These are phyloP conservation scores for Metopolophium dirhodum DNA, from an alignment of 1,140 invertebrate genomes.

Conservation along the genomic window DNA sequence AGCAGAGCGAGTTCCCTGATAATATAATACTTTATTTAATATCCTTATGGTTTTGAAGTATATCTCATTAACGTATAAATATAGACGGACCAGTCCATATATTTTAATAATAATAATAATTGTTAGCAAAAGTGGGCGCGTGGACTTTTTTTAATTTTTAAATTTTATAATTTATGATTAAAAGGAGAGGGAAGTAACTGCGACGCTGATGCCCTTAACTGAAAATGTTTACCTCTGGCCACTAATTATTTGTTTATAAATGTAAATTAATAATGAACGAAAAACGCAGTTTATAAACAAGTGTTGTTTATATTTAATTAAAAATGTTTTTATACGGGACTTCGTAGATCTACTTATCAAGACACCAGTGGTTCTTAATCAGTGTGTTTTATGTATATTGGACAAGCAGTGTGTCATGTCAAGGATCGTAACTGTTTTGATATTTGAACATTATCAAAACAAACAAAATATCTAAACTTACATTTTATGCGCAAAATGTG, in stretches of 20 bases:
- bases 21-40: no score
- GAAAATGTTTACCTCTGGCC: not conserved
- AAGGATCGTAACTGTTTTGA: not conserved
- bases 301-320: not conserved
- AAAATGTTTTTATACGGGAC: not conserved
- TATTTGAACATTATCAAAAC: not conserved
- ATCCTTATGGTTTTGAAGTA: not conserved
- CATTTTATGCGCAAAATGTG: no score
- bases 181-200: not conserved
- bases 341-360: not conserved
- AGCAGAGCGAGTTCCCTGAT: not conserved
- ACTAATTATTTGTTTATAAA: constrained; percentile 10
- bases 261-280: not conserved
- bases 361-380: not conserved
- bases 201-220: not conserved
- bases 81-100: no score
- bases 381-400: not conserved
- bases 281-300: not conserved
- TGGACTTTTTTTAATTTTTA: not conserved
- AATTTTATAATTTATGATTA: not conserved
- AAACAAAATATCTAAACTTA: not conserved
- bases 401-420: not conserved
- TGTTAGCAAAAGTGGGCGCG: not conserved
- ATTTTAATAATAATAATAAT: no score
- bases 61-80: no score